Evolutionary conservation across 1,140 invertebrate genomes (phyloP).

Genomic region (Neocloeon triangulifer): DNA sequence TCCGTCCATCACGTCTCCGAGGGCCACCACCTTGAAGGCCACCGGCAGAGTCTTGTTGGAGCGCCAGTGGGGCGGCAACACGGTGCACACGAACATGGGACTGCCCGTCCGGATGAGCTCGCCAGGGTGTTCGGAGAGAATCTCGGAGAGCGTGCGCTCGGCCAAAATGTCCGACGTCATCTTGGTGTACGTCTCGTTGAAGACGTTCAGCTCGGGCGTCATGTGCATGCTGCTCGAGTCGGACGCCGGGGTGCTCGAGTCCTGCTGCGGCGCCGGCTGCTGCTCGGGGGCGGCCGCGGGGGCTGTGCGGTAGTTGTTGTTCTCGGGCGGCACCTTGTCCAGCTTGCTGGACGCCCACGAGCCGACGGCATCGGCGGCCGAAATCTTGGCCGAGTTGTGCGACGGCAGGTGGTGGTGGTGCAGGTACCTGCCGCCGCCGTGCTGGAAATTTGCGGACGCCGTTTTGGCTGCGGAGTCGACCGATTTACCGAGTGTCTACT

Average conservation of each 20-base stretch:
- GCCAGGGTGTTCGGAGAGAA: conserved; percentile 74
- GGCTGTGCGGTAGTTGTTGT: conserved; percentile 20
- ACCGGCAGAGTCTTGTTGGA: conserved; percentile 94
- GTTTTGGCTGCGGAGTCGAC: neutral
- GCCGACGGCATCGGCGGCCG: conserved; percentile 15
- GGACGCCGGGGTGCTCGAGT: conserved; percentile 12
- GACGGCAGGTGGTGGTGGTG: conserved; percentile 17
- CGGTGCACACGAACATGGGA: conserved; percentile 77
- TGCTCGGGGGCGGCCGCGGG: conserved; percentile 12
- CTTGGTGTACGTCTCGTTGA: conserved; percentile 67
- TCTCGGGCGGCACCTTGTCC: conserved; percentile 20
- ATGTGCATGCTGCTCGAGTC: conserved; percentile 20
- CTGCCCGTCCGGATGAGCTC: conserved; percentile 85
- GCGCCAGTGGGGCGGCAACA: conserved; percentile 81
- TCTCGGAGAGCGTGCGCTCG: conserved; percentile 67
- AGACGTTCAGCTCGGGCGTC: conserved; percentile 22
- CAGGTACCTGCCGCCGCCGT: conserved; percentile 26
- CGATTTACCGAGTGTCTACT: neutral
- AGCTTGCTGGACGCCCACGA: conserved; percentile 20
- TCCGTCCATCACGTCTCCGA: conserved; percentile 83
- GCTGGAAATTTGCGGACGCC: conserved; percentile 14
- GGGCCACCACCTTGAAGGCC: conserved; percentile 78
- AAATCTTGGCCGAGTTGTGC: conserved; percentile 23
- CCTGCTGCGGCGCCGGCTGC: conserved; percentile 12
- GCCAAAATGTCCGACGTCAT: conserved; percentile 72